These are phyloP conservation scores for Trichechus manatus DNA, from an alignment of 2,113 vertebrate genomes.

Conservation along the genomic window DNA sequence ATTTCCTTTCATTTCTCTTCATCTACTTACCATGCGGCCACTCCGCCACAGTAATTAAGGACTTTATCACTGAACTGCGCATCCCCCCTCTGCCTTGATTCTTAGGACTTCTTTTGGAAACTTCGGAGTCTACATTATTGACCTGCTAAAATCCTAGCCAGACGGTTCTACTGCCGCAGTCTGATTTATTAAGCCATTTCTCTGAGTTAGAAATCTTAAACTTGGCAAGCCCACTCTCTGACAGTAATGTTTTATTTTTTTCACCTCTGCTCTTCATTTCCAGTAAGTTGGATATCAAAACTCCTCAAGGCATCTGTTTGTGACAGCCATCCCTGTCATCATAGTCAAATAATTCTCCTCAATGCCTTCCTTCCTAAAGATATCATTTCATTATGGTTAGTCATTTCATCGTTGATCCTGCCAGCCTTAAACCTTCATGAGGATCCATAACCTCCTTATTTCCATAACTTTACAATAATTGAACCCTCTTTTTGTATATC, in stretches of 20 bases:
- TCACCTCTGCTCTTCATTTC: background rate
- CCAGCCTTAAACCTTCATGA: background rate
- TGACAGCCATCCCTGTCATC: background rate
- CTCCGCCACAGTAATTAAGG: background rate
- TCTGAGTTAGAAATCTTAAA: slow-evolving; percentile 60
- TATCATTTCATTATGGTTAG: background rate
- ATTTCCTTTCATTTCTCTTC: background rate
- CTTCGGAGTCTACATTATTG: background rate
- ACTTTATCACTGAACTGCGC: too few relatives aligned
- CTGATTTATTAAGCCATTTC: slow-evolving; percentile 46
- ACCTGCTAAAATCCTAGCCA: slow-evolving; percentile 24
- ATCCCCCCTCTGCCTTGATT: background rate
- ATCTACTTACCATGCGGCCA: background rate
- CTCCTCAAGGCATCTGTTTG: background rate
- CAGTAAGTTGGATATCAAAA: background rate
- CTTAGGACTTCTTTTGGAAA: background rate
- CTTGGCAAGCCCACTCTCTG: slow-evolving; percentile 17
- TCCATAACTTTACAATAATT: background rate
- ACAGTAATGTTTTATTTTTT: slow-evolving; percentile 12
- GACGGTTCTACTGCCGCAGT: background rate
- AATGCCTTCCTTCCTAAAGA: background rate
- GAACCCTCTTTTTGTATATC: background rate
- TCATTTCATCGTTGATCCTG: slow-evolving; percentile 8
- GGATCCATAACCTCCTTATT: background rate
- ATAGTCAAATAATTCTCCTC: background rate